phyloP scores from a whole-genome alignment of 2,888 invertebrate species.

The Adelphocoris suturalis region DNA sequence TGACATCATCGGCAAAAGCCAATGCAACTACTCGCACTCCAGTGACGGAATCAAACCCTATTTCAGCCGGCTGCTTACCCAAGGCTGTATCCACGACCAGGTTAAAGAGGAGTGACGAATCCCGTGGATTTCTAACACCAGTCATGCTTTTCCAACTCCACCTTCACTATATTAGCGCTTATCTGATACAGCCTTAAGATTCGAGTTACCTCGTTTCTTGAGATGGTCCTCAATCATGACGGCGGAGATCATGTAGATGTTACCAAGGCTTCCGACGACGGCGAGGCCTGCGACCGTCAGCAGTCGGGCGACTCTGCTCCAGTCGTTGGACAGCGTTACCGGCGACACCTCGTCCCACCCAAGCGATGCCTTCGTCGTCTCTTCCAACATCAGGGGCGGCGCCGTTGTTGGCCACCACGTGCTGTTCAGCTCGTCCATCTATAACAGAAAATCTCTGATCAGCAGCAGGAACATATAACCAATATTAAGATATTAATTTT shows the following conservation, averaged over 20 bases:
- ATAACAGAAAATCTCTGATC: neutral
- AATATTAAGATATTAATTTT: no score
- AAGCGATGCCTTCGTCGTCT: conserved; percentile 7
- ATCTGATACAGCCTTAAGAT: no score
- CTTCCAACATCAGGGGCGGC: conserved; percentile 30
- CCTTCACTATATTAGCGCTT: no score
- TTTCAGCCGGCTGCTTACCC: no score
- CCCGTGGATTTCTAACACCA: no score
- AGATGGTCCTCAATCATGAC: conserved; percentile 86
- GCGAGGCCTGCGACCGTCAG: conserved; percentile 84
- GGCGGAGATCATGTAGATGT: conserved; percentile 88
- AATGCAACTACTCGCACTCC: no score
- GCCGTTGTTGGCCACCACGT: neutral
- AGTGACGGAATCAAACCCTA: no score
- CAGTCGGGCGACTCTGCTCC: conserved; percentile 85
- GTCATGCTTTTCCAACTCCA: no score
- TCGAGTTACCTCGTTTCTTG: conserved; percentile 83
- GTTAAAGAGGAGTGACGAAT: no score
- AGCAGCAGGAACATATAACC: no score
- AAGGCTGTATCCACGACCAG: no score
- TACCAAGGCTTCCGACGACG: conserved; percentile 85
- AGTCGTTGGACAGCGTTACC: conserved; percentile 84
- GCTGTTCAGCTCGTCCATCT: neutral
- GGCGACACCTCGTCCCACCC: conserved; percentile 81
- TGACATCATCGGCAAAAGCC: no score